Base-by-base conservation (phyloP, 2,797 vertebrate species). In the Etheostoma perlongum region DNA sequence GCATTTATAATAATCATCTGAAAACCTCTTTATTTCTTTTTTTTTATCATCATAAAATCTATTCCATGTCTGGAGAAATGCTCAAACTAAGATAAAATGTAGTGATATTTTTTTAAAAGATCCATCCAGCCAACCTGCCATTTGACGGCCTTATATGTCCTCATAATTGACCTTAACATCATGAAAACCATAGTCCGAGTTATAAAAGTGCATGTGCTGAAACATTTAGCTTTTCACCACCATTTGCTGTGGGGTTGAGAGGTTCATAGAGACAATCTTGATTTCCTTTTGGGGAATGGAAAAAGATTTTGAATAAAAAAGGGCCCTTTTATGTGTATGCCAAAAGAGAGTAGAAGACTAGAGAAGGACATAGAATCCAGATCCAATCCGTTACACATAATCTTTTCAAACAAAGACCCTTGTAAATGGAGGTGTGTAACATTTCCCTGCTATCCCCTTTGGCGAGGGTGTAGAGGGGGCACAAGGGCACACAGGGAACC, bases 381-480 rank as follows among this genome's bases (percentile, higher is more conserved):
- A 88, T 68, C 74, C 58, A 74, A 63, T 46, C 81, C 67, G 23
- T 72, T 74, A 69, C 63, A 78, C 61, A 65, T 75, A 83, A 72
- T 85, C 79, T 86, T 74, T 74, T 83, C 75, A 74, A 78, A 91
- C 83, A 90, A 83, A 89, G 84, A 66, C 42, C 49, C 59, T 72
- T 72, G 74, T 73, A 66, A 82, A 82, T 72, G 67, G 71, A 81
- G 78, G 59, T 84, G 83, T 84, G 77, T 83, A 80, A 72, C 54
- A 59, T 84, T 88, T 89, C 72, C 81, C 48, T 63, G 53, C 71
- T 46, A 23, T 71, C 74, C 76, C 72, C 70, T 73, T 69, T 5
- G 27, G 68, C 30, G 46, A 80, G 78, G 75, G 83, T 81, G 74
- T 72, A 57, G 72, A 76, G 67, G 72, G 84, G 78, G 66, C 82